Conservation (phyloP, 2,797 vertebrate genomes). For the Galago senegalensis region DNA sequence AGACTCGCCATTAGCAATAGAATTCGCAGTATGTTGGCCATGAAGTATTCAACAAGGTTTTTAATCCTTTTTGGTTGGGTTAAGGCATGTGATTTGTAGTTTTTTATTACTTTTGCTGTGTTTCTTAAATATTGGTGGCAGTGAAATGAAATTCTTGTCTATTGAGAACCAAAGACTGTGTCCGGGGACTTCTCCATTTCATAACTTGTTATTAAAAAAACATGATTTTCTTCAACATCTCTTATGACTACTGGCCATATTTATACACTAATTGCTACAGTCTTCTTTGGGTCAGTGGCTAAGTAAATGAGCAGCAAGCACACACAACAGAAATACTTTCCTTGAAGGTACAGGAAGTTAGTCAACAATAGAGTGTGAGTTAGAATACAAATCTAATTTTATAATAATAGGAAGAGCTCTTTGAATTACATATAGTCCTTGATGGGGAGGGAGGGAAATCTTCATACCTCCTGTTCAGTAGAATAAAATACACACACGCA, state of each 20-base stretch:
- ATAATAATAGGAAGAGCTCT: not conserved
- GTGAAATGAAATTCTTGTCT: not conserved
- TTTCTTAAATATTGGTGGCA: not conserved
- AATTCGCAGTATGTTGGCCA: not conserved
- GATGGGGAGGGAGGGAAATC: not conserved
- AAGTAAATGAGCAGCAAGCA: not conserved
- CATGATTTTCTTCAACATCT: not conserved
- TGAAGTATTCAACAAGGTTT: conserved; percentile 1
- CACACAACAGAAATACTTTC: not conserved
- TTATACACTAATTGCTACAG: not conserved
- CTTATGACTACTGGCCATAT: not conserved
- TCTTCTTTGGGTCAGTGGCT: not conserved
- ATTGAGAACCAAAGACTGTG: not conserved
- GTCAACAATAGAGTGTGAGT: not conserved
- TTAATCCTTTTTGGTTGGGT: not conserved
- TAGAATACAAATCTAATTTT: conserved; percentile 26
- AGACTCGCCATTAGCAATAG: not conserved
- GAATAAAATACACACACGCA: not conserved
- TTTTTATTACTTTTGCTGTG: not conserved
- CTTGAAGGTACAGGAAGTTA: not conserved
- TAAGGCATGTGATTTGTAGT: not conserved
- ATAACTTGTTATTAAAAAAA: not conserved
- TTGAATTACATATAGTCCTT: not conserved
- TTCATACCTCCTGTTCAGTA: not conserved
- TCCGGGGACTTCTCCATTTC: not conserved